Evolutionary conservation across 2,888 invertebrate genomes (phyloP), one percentile per base, ranked within the genome.

Genomic region (Tubulanus polymorphus): DNA sequence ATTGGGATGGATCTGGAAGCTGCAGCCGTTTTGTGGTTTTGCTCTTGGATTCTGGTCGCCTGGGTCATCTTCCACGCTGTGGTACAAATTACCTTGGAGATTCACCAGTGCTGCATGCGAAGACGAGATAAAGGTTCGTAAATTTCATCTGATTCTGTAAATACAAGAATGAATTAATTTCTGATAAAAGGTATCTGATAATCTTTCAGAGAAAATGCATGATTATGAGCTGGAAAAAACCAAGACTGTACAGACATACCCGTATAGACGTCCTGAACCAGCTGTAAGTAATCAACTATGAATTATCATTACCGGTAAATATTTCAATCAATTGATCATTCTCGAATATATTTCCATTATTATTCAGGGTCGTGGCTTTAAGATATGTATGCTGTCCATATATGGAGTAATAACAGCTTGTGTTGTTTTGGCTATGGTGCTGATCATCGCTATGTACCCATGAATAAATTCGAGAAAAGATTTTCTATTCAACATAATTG

Each of bases 31-130:
- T 93, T 93, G 0, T 83, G 86, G 53, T 91, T 91, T 88, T 86
- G 88, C 71, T 88, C 91, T 63, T 94, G 88, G 86, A 87, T 95
- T 58, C 80, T 96, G 63, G 90, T 90, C 2, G 90, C 88, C 6
- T 95, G 88, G 79, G 91, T 95, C 15, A 87, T 87, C 2, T 90
- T 94, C 81, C 92, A 96, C 76, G 88, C 94, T 48, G 75, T 90
- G 55, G 86, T 91, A 74, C 95, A 96, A 78, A 79, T 95, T 41
- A 83, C 93, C 32, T 70, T 81, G 12, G 80, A 81, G 66, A 73
- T 80, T n/a, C 80, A 81, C 59, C 74, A 77, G 61, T 79, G 76
- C 59, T 73, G 75, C 60, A 76, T 73, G 37, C 66, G 71, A 63
- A 74, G 72, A 66, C 76, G 75, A 62, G 73, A 76, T 63, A 72